phyloP scores from a whole-genome alignment of 2,113 vertebrate genomes.

The Noturus placidus region DNA sequence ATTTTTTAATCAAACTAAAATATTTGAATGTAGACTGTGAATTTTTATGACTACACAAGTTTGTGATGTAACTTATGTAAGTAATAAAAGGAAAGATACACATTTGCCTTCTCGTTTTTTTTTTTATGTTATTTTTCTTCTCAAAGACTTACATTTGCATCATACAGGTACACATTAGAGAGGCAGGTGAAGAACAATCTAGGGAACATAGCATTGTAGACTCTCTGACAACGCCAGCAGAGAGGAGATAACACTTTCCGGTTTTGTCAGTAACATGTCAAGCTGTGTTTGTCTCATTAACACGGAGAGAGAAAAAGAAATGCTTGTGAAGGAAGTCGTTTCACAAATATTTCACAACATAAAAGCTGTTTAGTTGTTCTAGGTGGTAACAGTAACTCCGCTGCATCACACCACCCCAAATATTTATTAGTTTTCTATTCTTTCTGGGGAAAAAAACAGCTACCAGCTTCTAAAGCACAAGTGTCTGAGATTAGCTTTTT shows the following conservation, averaged over 20 bases:
- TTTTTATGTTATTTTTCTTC: background rate
- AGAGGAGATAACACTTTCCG: too few species aligned
- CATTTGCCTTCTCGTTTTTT: background rate
- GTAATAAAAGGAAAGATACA: constrained; percentile 28
- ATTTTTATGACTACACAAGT: constrained; percentile 41
- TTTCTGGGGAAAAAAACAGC: background rate
- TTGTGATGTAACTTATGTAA: constrained; percentile 45
- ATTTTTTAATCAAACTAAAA: constrained; percentile 38
- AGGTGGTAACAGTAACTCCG: background rate
- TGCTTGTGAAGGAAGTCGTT: too few species aligned
- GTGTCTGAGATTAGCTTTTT: background rate
- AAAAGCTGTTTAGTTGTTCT: background rate
- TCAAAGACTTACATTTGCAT: background rate
- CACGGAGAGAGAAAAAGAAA: background rate
- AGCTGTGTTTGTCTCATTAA: background rate
- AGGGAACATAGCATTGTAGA: background rate
- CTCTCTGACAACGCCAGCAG: too few species aligned
- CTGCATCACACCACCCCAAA: background rate
- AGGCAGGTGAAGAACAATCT: background rate
- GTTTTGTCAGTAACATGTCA: too few species aligned
- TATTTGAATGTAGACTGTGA: constrained; percentile 34
- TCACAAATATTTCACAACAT: background rate
- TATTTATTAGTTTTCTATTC: background rate
- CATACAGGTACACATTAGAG: background rate
- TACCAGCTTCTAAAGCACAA: background rate